Evolutionary conservation across 2,797 vertebrate genomes (phyloP), one percentile per base, ranked within the genome.

Genomic region (Chrosomus eos): DNA sequence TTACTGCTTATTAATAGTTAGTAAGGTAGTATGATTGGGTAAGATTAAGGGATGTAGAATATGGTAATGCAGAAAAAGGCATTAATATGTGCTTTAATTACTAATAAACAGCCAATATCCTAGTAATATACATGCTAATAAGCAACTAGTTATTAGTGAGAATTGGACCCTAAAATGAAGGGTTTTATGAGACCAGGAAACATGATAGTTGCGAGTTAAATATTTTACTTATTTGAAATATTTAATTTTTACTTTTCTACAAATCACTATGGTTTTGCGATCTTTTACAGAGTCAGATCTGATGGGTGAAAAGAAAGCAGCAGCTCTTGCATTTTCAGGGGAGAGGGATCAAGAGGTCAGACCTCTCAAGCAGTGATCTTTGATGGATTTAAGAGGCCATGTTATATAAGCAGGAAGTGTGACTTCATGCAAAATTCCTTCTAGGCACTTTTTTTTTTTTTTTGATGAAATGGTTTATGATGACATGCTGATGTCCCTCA

Each of bases 381-480:
- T 88, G 84, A 85, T 76, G 51, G 72, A 88, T 84, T 90, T 82
- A 62, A 53, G 38, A 19, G 83, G 23, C 28, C 43, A n/a, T 53
- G 83, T 88, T 91, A 85, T 87, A 81, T 87, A 86, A 88, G 86
- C 80, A 90, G 89, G 87, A 92, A 85, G 87, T 84, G 36, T 73
- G 23, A 73, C 74, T 71, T 71, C 31, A 60, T 83, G 48, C 33
- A 48, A 38, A 81, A 71, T 88, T 88, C 78, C 79, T 85, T 66
- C 43, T 81, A 77, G 67, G 70, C 70, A 23, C 7, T 11, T 58
- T 51, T 51, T 7, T 51, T 80, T 43, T 84, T 28, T 33, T 33
- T 33, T 33, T 33, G 77, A 82, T 76, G 13, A 68, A 48, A 18
- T 70, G 55, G 40, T 86, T 77, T 85, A 74, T n/a, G n/a, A n/a